These are phyloP conservation scores for Allophyes oxyacanthae DNA, from an alignment of 2,888 invertebrate genomes.

Conservation along the genomic window DNA sequence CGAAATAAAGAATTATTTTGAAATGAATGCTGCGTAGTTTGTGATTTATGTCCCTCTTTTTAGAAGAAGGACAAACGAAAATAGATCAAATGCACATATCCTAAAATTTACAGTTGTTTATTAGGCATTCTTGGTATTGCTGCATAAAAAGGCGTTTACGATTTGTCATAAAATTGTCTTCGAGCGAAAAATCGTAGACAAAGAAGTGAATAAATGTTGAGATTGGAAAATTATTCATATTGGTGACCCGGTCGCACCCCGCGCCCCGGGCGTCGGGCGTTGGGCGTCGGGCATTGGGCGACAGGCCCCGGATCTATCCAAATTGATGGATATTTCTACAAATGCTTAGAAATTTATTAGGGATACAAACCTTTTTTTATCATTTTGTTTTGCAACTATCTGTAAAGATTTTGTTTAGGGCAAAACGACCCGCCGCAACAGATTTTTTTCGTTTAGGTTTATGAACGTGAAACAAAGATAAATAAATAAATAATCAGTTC, in stretches of 20 bases:
- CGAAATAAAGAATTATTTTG: neutral
- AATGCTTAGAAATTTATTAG: conserved; percentile 69
- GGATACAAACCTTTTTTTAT: conserved; percentile 60
- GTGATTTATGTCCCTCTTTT: neutral
- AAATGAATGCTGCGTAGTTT: neutral
- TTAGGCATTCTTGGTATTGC: conserved; percentile 40
- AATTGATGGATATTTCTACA: conserved; percentile 62
- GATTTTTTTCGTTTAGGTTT: conserved; percentile 36
- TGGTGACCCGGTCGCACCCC: conserved; percentile 68
- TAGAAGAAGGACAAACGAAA: neutral
- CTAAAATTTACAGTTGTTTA: conserved; percentile 44
- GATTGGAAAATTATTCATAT: conserved; percentile 84
- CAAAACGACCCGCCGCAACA: conserved; percentile 21
- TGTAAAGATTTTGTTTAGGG: conserved; percentile 49
- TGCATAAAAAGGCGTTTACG: conserved; percentile 69
- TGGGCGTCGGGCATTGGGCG: conserved; percentile 44
- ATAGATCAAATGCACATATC: conserved; percentile 27
- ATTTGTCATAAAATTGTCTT: conserved; percentile 74
- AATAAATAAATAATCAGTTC: conserved; percentile 49
- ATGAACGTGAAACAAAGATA: conserved; percentile 32
- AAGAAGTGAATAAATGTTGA: conserved; percentile 76
- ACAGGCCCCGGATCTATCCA: conserved; percentile 42
- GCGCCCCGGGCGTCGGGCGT: conserved; percentile 45
- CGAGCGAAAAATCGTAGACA: conserved; percentile 70
- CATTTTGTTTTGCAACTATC: conserved; percentile 57